These are phyloP conservation scores for Zoanthus gigantus DNA, from an alignment of 92 coral and sea anemone genomes.

Conservation along the genomic window DNA sequence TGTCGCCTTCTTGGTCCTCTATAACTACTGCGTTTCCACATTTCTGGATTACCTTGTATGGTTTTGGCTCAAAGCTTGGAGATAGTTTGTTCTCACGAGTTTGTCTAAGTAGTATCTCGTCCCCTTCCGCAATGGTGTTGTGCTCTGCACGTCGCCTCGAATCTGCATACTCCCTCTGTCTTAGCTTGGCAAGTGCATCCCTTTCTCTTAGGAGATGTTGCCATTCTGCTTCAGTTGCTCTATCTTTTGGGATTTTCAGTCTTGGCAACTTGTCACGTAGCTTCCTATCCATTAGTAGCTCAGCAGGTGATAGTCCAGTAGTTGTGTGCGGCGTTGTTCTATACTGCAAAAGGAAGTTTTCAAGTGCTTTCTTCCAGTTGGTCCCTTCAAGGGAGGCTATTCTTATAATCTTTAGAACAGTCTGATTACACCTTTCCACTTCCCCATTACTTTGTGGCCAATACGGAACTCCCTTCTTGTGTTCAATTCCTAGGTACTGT, in stretches of 20 bases:
- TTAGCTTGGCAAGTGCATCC: constrained; percentile 59
- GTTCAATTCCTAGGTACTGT: constrained; percentile 66
- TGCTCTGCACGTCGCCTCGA: constrained; percentile 50
- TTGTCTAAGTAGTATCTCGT: constrained; percentile 63
- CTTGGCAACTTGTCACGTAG: constrained; percentile 66
- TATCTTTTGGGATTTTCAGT: constrained; percentile 48
- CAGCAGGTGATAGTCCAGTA: constrained; percentile 71
- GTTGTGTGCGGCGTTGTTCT: constrained; percentile 66
- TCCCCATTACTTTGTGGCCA: constrained; percentile 82
- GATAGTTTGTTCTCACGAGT: constrained; percentile 21
- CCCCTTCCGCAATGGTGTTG: constrained; percentile 63
- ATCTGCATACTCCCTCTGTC: constrained; percentile 71
- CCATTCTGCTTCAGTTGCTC: constrained; percentile 65
- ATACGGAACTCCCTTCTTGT: constrained; percentile 68
- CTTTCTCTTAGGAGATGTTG: constrained; percentile 62
- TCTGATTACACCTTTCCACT: constrained; percentile 71
- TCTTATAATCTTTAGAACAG: constrained; percentile 65
- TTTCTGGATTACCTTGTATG: constrained; percentile 60
- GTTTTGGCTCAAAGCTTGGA: background rate
- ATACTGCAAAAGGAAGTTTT: constrained; percentile 67
- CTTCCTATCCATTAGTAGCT: constrained; percentile 70
- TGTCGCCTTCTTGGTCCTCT: constrained; percentile 59
- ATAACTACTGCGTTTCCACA: constrained; percentile 62
- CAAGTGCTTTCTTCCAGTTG: constrained; percentile 61
- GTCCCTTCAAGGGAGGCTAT: constrained; percentile 67